Conservation (phyloP, 2,797 vertebrate species). For the Acrossocheilus wenchowensis region DNA sequence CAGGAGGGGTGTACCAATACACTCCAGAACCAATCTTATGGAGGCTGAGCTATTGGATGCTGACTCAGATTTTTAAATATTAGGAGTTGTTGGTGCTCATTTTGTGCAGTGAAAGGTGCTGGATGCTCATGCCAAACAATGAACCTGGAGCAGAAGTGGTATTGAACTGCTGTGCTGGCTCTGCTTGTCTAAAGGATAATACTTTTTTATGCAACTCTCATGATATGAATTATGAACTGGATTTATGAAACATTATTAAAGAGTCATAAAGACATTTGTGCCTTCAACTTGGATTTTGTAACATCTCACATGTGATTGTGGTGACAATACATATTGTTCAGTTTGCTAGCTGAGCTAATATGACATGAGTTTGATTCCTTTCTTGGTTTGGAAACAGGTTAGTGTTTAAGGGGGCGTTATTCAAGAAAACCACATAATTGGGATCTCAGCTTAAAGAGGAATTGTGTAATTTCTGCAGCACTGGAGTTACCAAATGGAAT, state of each 20-base stretch:
- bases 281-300: neutral
- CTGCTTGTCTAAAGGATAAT: constrained; percentile 3
- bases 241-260: constrained; percentile 21
- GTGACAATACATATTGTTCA: neutral
- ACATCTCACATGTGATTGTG: neutral
- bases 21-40: constrained; percentile 93
- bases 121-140: constrained; percentile 71
- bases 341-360: neutral
- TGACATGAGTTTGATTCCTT: neutral
- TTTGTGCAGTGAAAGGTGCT: constrained; percentile 71
- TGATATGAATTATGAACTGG: constrained; percentile 17
- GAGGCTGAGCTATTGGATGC: constrained; percentile 92
- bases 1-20: constrained; percentile 81
- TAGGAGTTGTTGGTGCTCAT: constrained; percentile 12
- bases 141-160: neutral
- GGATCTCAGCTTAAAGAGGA: neutral
- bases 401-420: neutral
- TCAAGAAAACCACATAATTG: neutral
- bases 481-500: neutral
- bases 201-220: neutral
- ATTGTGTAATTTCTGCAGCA: constrained; percentile 20
- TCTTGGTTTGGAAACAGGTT: constrained; percentile 6
- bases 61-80: constrained; percentile 88
- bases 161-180: constrained; percentile 13
- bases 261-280: neutral